A percentile compares a stretch with the other conserved stretches of the same genome.
Conservation (phyloP, 2,888 invertebrate species). For the Lottia gigantea region DNA sequence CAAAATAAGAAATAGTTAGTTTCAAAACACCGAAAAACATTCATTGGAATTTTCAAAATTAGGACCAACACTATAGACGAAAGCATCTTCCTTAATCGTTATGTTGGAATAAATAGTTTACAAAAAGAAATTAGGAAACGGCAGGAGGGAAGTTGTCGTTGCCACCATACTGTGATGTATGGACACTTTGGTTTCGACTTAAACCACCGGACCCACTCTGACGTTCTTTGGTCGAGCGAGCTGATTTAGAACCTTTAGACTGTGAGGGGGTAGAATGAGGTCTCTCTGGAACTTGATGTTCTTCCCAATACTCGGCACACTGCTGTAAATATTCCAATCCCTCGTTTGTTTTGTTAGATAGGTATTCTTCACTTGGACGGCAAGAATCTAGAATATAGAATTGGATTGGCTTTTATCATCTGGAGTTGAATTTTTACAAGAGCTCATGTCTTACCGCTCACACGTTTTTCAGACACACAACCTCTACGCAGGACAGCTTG, state of each 20-base stretch:
- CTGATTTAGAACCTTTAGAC: neutral
- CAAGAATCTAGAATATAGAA: conserved; percentile 33
- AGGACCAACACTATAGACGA: no score
- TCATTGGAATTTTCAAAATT: no score
- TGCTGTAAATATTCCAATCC: conserved; percentile 45
- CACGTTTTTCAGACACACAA: no score
- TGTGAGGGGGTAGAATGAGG: conserved; percentile 35
- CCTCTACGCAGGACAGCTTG: no score
- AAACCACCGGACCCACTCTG: neutral
- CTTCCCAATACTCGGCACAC: conserved; percentile 47
- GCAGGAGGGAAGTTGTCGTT: neutral
- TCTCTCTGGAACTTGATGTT: conserved; percentile 34
- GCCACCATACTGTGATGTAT: neutral
- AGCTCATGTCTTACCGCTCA: neutral
- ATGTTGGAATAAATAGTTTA: no score
- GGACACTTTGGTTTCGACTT: neutral
- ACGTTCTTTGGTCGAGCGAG: neutral
- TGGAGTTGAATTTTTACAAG: neutral
- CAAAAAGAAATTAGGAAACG: neutral
- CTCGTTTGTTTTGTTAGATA: conserved; percentile 34
- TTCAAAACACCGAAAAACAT: no score
- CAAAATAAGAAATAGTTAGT: no score
- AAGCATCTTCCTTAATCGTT: no score
- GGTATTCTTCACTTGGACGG: conserved; percentile 34
- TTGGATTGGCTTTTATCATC: neutral